These are phyloP conservation scores for Rhinoraja longicauda DNA, from an alignment of 2,797 vertebrate genomes.

Conservation along the genomic window DNA sequence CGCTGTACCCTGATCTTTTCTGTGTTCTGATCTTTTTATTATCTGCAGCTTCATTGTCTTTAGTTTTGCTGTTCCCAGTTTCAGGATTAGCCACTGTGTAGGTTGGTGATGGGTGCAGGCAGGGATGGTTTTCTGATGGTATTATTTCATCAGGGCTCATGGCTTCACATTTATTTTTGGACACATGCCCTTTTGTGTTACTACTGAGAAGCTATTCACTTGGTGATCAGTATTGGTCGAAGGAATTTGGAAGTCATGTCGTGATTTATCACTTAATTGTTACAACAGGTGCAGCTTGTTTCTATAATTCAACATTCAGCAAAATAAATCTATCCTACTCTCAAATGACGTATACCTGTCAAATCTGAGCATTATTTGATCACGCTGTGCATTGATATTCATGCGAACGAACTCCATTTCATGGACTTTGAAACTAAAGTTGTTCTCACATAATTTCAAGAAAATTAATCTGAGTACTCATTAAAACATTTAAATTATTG, in stretches of 20 bases:
- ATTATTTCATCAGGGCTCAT: not conserved
- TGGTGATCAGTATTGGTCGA: not conserved
- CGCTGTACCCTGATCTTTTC: no score
- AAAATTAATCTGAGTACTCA: not conserved
- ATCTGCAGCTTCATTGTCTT: not conserved
- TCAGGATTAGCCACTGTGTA: not conserved
- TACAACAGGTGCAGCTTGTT: constrained; percentile 18
- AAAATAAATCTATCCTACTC: not conserved
- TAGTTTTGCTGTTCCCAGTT: not conserved
- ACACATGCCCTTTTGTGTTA: not conserved
- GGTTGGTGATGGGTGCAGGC: not conserved
- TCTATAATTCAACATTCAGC: not conserved
- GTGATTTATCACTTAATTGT: constrained; percentile 36
- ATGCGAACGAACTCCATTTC: not conserved
- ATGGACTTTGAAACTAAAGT: not conserved
- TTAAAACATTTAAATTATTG: constrained; percentile 2
- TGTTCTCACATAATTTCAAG: not conserved
- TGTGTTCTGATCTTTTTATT: not conserved
- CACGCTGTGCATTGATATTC: not conserved
- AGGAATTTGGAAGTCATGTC: not conserved
- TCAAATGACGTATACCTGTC: not conserved
- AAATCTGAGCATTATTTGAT: not conserved
- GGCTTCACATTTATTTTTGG: not conserved
- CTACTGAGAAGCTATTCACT: not conserved
- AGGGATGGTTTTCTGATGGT: not conserved